Evolutionary conservation across 2,113 vertebrate species (phyloP).

Genomic region (Athene cunicularia): DNA sequence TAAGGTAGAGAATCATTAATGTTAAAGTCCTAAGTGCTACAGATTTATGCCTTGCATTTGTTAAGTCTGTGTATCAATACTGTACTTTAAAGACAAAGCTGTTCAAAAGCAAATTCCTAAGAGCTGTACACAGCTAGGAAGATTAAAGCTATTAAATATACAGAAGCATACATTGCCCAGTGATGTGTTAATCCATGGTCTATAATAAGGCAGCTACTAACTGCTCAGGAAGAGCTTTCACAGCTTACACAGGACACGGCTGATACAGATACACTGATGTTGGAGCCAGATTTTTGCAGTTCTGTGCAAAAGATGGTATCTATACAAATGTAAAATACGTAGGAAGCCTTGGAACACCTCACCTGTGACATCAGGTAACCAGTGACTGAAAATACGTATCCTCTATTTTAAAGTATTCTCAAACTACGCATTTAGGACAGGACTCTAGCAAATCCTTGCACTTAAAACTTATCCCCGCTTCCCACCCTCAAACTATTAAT

Average conservation of each 20-base stretch:
- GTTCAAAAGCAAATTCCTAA: neutral
- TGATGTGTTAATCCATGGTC: neutral
- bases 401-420: neutral
- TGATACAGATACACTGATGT: neutral
- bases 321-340: neutral
- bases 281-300: neutral
- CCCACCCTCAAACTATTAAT: neutral
- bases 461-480: neutral
- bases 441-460: neutral
- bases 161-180: neutral
- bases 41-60: neutral
- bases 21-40: neutral
- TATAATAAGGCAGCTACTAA: neutral
- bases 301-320: neutral
- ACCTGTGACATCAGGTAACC: neutral
- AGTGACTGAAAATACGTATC: accelerated
- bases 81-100: neutral
- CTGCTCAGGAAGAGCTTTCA: neutral
- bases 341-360: neutral
- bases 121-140: neutral
- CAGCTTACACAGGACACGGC: neutral
- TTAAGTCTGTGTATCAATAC: neutral
- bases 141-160: neutral
- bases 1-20: no score
- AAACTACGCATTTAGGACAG: neutral